Conservation (phyloP, 2,113 vertebrate species). For the Ifrita kowaldi region DNA sequence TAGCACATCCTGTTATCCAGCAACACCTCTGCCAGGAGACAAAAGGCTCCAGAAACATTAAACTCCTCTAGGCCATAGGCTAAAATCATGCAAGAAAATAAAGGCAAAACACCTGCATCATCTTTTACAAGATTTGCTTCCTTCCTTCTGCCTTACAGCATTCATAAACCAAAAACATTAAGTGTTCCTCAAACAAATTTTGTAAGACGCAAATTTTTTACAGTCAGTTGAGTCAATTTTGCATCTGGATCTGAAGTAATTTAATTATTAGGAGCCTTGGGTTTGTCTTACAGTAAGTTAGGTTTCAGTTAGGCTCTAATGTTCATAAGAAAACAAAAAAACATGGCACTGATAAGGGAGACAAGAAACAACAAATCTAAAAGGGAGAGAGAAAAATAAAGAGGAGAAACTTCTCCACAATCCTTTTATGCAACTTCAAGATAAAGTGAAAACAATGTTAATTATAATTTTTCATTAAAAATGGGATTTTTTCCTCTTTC, state of each 20-base stretch:
- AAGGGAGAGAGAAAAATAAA: neutral
- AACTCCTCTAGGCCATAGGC: neutral
- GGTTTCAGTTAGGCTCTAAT: neutral
- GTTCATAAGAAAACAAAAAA: neutral
- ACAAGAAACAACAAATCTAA: neutral
- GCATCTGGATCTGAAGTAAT: neutral
- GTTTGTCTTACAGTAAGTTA: neutral
- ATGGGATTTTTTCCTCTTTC: neutral
- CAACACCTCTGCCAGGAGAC: neutral
- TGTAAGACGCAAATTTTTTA: fast-evolving
- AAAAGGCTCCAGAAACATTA: neutral
- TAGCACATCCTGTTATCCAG: neutral
- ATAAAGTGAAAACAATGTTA: neutral
- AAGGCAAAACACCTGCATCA: neutral
- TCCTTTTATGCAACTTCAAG: neutral
- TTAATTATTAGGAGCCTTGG: neutral
- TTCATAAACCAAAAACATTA: neutral
- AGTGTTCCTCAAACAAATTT: neutral
- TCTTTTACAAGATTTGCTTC: neutral
- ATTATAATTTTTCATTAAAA: neutral
- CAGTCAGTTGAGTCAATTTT: neutral
- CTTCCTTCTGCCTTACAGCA: neutral
- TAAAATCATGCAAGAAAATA: neutral
- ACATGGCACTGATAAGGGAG: neutral
- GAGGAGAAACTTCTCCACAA: neutral